Evolutionary conservation across 2,113 vertebrate genomes (phyloP).

Genomic region (Aptenodytes patagonicus): DNA sequence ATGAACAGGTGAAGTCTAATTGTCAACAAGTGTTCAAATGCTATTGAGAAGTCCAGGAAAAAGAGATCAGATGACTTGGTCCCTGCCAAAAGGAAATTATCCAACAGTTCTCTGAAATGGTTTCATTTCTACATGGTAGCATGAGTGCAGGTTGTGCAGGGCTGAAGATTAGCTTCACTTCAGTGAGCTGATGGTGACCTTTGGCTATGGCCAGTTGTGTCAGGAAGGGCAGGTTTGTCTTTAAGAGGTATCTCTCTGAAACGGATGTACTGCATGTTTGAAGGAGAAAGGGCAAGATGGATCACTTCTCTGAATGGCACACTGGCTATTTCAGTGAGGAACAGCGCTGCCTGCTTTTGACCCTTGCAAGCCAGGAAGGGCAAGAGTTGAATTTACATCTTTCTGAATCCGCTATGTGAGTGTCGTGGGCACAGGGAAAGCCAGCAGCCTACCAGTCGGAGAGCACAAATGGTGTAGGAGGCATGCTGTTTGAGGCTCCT

Average conservation of each 20-base stretch:
- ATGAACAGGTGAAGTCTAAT: not conserved
- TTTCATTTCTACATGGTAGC: not conserved
- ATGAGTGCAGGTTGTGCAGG: not conserved
- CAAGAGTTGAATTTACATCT: not conserved
- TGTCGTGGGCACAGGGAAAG: rapidly evolving
- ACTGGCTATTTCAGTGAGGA: not conserved
- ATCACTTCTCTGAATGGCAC: not conserved
- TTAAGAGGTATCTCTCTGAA: not conserved
- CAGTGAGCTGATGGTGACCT: not conserved
- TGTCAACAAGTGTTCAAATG: not conserved
- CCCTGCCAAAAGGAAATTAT: not conserved
- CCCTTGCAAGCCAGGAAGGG: not conserved
- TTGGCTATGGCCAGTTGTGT: not conserved
- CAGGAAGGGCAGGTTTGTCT: not conserved
- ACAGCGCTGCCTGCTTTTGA: not conserved
- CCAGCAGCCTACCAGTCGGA: not conserved
- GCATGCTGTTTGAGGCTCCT: not conserved
- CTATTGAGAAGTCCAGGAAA: not conserved
- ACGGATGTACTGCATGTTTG: not conserved
- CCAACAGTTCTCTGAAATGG: not conserved
- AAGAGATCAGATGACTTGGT: not conserved
- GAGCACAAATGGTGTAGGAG: not conserved
- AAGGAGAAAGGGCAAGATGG: not conserved
- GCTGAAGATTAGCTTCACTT: not conserved
- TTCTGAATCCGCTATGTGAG: not conserved